Conservation (phyloP, 2,888 invertebrate species). For the Drosophila austrosaltans region DNA sequence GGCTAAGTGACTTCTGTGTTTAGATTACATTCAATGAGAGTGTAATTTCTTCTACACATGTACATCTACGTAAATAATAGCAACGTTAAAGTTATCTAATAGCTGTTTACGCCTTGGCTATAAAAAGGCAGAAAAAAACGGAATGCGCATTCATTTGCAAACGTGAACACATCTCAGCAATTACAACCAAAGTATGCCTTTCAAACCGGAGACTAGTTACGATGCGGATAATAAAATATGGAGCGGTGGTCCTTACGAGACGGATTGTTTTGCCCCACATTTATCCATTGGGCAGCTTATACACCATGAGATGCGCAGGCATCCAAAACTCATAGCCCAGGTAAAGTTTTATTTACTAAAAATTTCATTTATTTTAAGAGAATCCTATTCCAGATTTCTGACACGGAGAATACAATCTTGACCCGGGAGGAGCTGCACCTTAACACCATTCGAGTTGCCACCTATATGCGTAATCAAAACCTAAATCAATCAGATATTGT, state of each 20-base stretch:
- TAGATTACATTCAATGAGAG: conserved; percentile 9
- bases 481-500: conserved; percentile 14
- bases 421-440: not conserved
- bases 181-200: conserved; percentile 44
- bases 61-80: not conserved
- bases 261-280: conserved; percentile 49
- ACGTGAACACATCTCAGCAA: not conserved
- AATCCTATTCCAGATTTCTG: conserved; percentile 5
- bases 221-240: conserved; percentile 59
- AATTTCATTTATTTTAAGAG: not conserved
- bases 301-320: conserved; percentile 54
- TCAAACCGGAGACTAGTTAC: conserved; percentile 40
- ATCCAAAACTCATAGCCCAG: conserved; percentile 58
- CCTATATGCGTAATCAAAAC: conserved; percentile 6
- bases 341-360: conserved; percentile 21
- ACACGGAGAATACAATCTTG: conserved; percentile 7
- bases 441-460: conserved; percentile 10
- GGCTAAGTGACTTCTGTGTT: conserved; percentile 17
- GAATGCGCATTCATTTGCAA: conserved; percentile 17
- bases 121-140: conserved; percentile 26
- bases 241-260: conserved; percentile 41
- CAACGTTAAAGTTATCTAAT: not conserved
- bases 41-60: conserved; percentile 23
- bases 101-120: conserved; percentile 7
- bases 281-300: conserved; percentile 66